Evolutionary conservation across 37 sponge, comb jelly and placozoan species (phyloP).

Genomic region (Beroe ovata): DNA sequence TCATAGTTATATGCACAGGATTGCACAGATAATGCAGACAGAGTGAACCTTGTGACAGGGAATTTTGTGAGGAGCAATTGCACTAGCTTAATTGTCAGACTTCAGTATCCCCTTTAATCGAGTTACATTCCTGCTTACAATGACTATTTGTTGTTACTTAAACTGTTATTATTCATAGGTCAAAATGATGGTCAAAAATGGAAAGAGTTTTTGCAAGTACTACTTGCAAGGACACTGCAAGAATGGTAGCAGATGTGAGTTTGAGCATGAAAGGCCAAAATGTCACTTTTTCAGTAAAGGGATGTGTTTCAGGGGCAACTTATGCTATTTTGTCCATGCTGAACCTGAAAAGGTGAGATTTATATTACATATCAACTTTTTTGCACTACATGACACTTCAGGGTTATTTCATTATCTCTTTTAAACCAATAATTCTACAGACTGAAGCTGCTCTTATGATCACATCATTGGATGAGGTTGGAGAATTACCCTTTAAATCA

Average conservation of each 20-base stretch:
- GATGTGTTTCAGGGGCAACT: conserved; percentile 51
- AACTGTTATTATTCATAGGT: too few species aligned
- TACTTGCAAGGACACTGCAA: conserved; percentile 65
- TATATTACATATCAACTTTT: neutral
- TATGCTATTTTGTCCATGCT: conserved; percentile 65
- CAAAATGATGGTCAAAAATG: conserved; percentile 46
- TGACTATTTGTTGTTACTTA: too few species aligned
- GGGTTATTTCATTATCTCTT: too few species aligned
- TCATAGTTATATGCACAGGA: too few species aligned
- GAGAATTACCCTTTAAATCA: conserved; percentile 44
- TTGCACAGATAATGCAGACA: too few species aligned
- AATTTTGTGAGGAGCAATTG: too few species aligned
- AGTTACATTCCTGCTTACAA: too few species aligned
- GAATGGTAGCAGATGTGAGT: conserved; percentile 5
- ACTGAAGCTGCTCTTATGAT: conserved; percentile 50
- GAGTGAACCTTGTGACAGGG: too few species aligned
- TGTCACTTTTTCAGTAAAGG: conserved; percentile 63
- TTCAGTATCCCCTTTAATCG: too few species aligned
- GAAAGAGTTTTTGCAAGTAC: conserved; percentile 34
- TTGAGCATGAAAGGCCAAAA: conserved; percentile 53
- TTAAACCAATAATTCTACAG: neutral
- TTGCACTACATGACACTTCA: too few species aligned
- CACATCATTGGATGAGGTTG: conserved; percentile 39
- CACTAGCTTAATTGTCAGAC: too few species aligned
- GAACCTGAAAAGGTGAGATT: conserved; percentile 57